Conservation (phyloP, 2,113 vertebrate genomes). For the Xiphophorus hellerii region DNA sequence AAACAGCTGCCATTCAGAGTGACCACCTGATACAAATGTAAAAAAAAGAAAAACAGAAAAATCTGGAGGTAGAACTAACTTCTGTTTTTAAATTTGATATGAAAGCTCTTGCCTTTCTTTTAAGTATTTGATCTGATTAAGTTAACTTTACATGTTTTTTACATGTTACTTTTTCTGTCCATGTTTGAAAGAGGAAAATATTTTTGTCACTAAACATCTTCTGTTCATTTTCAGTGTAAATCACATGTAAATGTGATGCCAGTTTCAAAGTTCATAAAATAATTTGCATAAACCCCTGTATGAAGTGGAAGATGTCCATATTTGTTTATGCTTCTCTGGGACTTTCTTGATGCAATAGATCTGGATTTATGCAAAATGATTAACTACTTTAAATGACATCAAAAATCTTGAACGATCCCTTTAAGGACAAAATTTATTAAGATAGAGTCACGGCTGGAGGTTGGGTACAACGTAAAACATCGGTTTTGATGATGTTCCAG, state of each 20-base stretch:
- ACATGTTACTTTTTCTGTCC: too few species aligned
- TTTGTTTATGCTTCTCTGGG: too few species aligned
- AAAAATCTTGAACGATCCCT: not conserved
- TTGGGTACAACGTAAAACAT: not conserved
- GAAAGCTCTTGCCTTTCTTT: not conserved
- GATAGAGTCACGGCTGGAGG: not conserved
- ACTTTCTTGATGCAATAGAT: too few species aligned
- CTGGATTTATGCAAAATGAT: not conserved
- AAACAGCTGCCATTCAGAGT: not conserved
- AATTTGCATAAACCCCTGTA: not conserved
- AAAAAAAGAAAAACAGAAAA: too few species aligned
- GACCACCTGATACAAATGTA: not conserved
- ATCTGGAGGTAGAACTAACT: too few species aligned
- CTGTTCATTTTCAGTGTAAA: too few species aligned
- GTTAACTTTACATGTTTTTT: not conserved
- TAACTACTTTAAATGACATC: not conserved
- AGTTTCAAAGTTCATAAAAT: not conserved
- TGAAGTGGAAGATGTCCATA: too few species aligned
- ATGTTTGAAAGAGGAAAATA: too few species aligned
- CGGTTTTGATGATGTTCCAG: conserved; percentile 68
- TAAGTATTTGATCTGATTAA: not conserved
- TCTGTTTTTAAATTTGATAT: not conserved
- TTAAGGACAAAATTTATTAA: not conserved
- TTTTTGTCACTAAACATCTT: too few species aligned
- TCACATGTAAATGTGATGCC: too few species aligned